Conservation (phyloP, 2,113 vertebrate genomes). For the Phasianus colchicus region DNA sequence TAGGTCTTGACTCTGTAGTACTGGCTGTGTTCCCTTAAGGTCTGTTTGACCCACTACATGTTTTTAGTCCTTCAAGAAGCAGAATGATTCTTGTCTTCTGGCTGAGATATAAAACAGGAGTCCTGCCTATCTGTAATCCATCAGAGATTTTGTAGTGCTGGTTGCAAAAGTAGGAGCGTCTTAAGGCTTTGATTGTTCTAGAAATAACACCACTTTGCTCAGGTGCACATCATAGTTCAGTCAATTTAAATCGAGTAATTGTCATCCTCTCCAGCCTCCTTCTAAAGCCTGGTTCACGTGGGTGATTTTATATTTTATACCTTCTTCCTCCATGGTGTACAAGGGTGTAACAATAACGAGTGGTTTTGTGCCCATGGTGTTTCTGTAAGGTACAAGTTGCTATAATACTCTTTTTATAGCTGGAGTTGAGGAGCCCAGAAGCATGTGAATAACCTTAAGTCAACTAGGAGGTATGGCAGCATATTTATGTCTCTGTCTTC, state of each 20-base stretch:
- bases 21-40: not conserved
- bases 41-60: not conserved
- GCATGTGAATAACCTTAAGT: not conserved
- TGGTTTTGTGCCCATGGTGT: not conserved
- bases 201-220: constrained; percentile 5
- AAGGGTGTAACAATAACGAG: not conserved
- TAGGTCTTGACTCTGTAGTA: not conserved
- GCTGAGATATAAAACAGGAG: constrained; percentile 23
- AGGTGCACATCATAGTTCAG: not conserved
- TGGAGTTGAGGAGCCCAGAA: not conserved
- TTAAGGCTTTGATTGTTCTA: not conserved
- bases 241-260: not conserved
- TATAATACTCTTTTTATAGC: not conserved
- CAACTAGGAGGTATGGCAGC: not conserved
- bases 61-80: not conserved
- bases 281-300: not conserved
- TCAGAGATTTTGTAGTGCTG: not conserved
- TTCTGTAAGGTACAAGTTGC: not conserved
- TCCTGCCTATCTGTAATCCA: not conserved
- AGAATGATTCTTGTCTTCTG: constrained; percentile 20
- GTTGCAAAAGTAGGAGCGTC: not conserved
- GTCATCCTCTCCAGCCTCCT: not conserved
- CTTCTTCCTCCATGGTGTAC: not conserved
- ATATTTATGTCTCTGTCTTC: not conserved
- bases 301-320: not conserved